These are phyloP conservation scores for Mimumesa dahlbomi DNA, from an alignment of 2,888 invertebrate genomes.

Conservation along the genomic window DNA sequence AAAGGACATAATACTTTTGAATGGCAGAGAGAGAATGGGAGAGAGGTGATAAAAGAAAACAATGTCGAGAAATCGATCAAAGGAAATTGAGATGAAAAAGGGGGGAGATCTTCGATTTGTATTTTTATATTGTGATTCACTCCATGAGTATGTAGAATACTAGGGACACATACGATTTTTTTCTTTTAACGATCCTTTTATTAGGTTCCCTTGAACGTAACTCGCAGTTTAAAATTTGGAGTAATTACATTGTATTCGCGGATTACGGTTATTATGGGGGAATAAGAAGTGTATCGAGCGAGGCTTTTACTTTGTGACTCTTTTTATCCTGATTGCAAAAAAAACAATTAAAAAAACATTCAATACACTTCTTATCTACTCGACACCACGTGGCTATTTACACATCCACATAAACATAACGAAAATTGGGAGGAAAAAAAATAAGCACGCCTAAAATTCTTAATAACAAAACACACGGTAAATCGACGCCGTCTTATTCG, in stretches of 20 bases:
- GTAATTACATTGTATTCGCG: constrained; percentile 36
- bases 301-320: constrained; percentile 20
- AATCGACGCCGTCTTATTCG: constrained; percentile 40
- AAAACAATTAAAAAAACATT: background rate
- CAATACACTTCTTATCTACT: background rate
- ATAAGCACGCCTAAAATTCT: constrained; percentile 23
- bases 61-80: constrained; percentile 18
- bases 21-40: constrained; percentile 31
- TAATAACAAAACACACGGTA: constrained; percentile 4
- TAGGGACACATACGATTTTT: constrained; percentile 58
- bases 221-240: constrained; percentile 26
- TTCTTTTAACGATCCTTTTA: constrained; percentile 52
- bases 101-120: constrained; percentile 69
- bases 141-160: constrained; percentile 61
- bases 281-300: constrained; percentile 33
- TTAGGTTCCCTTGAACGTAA: constrained; percentile 51
- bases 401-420: constrained; percentile 1
- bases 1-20: constrained; percentile 34
- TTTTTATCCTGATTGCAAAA: constrained; percentile 15
- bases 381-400: constrained; percentile 3
- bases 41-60: background rate
- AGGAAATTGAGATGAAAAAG: constrained; percentile 40
- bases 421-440: background rate
- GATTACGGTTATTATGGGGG: constrained; percentile 27
- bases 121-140: constrained; percentile 76